phyloP scores from a whole-genome alignment of 2,113 vertebrate species.

The Nipponia nippon region DNA sequence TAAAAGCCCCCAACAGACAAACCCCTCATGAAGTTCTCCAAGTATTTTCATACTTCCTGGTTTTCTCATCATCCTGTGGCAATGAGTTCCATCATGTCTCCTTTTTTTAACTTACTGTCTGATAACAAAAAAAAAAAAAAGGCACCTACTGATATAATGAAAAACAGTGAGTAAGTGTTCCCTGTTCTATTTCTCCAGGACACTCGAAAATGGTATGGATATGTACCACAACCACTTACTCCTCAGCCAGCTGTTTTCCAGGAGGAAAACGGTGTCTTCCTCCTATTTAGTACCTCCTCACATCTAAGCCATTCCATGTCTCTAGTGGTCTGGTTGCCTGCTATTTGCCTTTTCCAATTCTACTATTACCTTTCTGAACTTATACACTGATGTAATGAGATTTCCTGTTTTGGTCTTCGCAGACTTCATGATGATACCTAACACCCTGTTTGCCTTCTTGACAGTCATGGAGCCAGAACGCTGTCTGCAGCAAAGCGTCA shows the following conservation, averaged over 20 bases:
- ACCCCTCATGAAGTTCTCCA: background rate
- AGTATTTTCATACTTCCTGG: background rate
- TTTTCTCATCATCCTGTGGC: background rate
- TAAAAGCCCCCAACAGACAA: background rate
- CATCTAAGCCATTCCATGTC: background rate
- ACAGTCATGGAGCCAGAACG: background rate
- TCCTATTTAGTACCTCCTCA: background rate
- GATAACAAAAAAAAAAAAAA: no score
- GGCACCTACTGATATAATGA: background rate
- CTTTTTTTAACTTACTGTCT: background rate
- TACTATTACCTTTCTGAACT: background rate
- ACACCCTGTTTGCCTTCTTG: background rate
- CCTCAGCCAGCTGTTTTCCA: background rate
- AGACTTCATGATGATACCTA: background rate
- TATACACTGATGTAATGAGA: background rate
- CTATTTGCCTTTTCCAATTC: background rate
- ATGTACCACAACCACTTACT: background rate
- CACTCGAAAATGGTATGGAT: background rate
- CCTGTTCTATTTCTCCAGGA: background rate
- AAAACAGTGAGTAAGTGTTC: background rate
- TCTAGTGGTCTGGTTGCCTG: background rate
- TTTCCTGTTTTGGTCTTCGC: background rate
- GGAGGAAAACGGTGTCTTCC: background rate
- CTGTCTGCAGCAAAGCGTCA: background rate
- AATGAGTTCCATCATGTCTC: background rate